Percentiles rank a stretch among this genome's conserved stretches.
Conservation (phyloP, 2,113 vertebrate species). For the Apteryx mantelli region DNA sequence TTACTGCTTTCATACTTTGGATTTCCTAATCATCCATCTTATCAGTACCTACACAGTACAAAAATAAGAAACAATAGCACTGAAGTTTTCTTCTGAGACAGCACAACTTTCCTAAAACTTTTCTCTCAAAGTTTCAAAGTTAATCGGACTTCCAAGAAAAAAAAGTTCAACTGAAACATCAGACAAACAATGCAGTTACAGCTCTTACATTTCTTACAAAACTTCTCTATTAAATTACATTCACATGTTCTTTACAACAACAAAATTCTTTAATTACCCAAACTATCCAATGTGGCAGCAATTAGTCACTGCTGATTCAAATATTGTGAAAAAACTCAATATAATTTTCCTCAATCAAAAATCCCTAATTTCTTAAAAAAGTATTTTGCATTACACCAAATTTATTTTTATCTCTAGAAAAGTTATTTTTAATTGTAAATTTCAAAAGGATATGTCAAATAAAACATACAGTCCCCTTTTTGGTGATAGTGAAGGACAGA, state of each 20-base stretch:
- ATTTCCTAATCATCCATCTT: background rate
- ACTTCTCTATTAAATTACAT: conserved; percentile 53
- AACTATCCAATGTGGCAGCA: conserved; percentile 57
- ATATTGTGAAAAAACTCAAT: background rate
- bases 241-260: conserved; percentile 59
- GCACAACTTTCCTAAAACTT: background rate
- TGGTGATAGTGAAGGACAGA: background rate
- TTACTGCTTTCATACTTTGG: background rate
- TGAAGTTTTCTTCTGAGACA: background rate
- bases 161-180: conserved; percentile 39
- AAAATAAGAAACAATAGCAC: background rate
- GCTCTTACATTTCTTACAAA: conserved; percentile 49
- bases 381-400: background rate
- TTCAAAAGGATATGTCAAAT: background rate
- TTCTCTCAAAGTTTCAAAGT: conserved; percentile 7
- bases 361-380: background rate
- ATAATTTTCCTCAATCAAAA: background rate
- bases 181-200: conserved; percentile 39
- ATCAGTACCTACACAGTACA: background rate
- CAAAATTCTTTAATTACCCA: conserved; percentile 55
- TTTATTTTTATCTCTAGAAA: background rate
- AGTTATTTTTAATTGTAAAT: background rate
- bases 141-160: conserved; percentile 20
- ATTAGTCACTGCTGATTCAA: conserved; percentile 38
- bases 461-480: background rate